Percentiles rank a stretch among this genome's conserved stretches.
Evolutionary conservation across 2,888 invertebrate genomes (phyloP).

Genomic region (Lysandra coridon): DNA sequence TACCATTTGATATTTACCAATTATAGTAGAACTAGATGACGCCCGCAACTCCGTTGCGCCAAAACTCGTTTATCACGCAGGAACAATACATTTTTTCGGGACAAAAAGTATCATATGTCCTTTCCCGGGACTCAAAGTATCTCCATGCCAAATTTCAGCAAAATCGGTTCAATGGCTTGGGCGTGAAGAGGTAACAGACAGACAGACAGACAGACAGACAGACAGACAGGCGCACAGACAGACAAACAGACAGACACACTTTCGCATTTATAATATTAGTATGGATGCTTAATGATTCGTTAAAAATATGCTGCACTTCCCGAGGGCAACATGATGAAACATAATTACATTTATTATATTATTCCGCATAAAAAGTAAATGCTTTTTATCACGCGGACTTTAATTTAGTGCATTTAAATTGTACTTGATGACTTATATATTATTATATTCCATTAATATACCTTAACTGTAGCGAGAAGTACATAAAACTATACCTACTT

Average conservation of each 20-base stretch:
- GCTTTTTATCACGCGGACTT: constrained; percentile 50
- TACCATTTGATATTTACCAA: constrained; percentile 58
- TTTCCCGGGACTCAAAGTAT: no score
- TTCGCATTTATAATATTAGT: no score
- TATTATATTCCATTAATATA: not conserved
- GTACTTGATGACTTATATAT: constrained; percentile 46
- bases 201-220: no score
- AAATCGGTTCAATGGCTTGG: no score
- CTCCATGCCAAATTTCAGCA: no score
- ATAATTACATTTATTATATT: constrained; percentile 59
- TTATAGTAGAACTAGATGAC: constrained; percentile 46
- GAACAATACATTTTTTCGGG: no score
- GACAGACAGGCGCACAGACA: no score
- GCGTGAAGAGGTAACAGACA: no score
- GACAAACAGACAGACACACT: no score
- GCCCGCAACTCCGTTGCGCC: no score
- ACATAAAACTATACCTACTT: not conserved
- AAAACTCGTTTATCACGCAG: no score
- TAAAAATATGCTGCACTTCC: constrained; percentile 45
- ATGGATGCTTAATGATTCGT: constrained; percentile 45
- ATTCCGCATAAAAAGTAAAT: constrained; percentile 48
- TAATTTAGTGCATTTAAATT: constrained; percentile 52
- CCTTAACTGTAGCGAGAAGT: constrained; percentile 24
- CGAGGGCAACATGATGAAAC: constrained; percentile 48
- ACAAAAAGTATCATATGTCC: no score